Evolutionary conservation across 2,113 vertebrate species (phyloP).

Genomic region (Hemiprocne comata): DNA sequence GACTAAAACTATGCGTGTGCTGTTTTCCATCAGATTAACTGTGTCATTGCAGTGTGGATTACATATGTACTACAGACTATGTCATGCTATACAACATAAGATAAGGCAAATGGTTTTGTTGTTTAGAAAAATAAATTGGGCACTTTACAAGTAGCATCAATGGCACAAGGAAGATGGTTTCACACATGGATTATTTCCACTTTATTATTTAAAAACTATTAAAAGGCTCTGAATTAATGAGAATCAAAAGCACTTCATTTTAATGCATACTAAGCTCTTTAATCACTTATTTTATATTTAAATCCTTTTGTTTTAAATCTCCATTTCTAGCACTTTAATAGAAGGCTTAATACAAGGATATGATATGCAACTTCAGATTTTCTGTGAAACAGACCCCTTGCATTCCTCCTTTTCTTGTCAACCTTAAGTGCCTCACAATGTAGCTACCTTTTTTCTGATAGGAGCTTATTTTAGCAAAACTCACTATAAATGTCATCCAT

Average conservation of each 20-base stretch:
- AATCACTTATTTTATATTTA: constrained; percentile 65
- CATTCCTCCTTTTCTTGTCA: constrained; percentile 67
- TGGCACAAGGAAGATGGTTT: constrained; percentile 60
- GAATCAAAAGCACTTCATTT: constrained; percentile 64
- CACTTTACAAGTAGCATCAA: constrained; percentile 65
- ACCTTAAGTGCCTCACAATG: constrained; percentile 79
- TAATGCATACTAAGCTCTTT: constrained; percentile 56
- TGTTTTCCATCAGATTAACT: constrained; percentile 40
- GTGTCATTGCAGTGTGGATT: constrained; percentile 28
- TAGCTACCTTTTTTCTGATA: constrained; percentile 70
- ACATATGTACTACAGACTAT: constrained; percentile 1
- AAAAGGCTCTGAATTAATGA: constrained; percentile 52
- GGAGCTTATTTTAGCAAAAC: constrained; percentile 65
- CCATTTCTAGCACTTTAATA: constrained; percentile 74
- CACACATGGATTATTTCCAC: constrained; percentile 36
- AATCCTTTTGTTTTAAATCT: constrained; percentile 64
- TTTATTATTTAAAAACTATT: constrained; percentile 34
- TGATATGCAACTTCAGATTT: constrained; percentile 72
- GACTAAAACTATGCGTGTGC: not conserved
- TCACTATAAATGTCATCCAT: constrained; percentile 32
- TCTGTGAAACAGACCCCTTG: constrained; percentile 55
- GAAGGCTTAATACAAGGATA: constrained; percentile 72
- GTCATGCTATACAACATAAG: constrained; percentile 58
- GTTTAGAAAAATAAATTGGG: constrained; percentile 60
- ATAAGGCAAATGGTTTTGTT: constrained; percentile 72